Evolutionary conservation across 1,140 invertebrate genomes (phyloP).

Genomic region (Cylas formicarius): DNA sequence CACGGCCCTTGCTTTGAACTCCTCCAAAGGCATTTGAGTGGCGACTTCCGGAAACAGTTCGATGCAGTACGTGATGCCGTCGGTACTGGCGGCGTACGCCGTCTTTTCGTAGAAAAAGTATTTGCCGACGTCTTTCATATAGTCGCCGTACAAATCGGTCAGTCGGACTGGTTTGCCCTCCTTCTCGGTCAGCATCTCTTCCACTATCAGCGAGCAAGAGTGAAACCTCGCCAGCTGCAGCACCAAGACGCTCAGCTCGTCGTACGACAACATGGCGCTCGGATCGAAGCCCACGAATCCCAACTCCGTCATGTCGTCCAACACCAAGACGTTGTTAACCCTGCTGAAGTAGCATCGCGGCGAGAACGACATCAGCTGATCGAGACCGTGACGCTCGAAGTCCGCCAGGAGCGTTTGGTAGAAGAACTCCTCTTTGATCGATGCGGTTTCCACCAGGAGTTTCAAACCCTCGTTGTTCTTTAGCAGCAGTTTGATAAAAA

Average conservation of each 20-base stretch:
- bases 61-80: background rate
- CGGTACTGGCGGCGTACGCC: background rate
- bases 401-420: constrained; percentile 17
- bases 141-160: constrained; percentile 23
- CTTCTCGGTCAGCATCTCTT: constrained; percentile 25
- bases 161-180: constrained; percentile 2
- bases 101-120: background rate
- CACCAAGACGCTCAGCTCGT: constrained; percentile 11
- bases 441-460: constrained; percentile 6
- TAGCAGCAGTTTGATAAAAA: constrained; percentile 23
- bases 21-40: background rate
- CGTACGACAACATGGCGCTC: constrained; percentile 8
- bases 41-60: constrained; percentile 9
- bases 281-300: constrained; percentile 16
- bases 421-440: constrained; percentile 23
- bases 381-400: constrained; percentile 2
- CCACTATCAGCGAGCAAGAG: constrained; percentile 22
- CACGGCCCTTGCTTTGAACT: background rate
- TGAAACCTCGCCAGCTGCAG: constrained; percentile 25
- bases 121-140: constrained; percentile 34
- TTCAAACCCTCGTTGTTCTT: constrained; percentile 5
- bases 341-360: constrained; percentile 17
- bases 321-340: constrained; percentile 15
- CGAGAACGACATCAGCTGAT: constrained; percentile 16
- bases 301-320: constrained; percentile 16